Conservation (phyloP, 2,797 vertebrate species). For the Morus bassanus region DNA sequence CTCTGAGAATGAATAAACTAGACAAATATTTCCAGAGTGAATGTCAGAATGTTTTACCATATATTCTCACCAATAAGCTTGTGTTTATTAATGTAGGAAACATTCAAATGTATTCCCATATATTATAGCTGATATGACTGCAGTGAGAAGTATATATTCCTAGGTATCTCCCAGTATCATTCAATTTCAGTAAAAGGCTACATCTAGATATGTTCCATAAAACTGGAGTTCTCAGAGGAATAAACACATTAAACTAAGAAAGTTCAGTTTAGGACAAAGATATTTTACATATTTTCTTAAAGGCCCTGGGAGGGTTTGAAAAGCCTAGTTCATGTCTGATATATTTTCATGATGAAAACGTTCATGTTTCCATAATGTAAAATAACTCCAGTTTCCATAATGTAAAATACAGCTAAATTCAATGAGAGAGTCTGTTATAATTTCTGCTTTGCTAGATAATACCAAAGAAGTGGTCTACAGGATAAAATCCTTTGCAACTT, state of each 20-base stretch:
- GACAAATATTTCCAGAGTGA: slow-evolving; percentile 37
- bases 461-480: neutral
- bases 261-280: neutral
- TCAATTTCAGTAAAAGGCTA: slow-evolving; percentile 32
- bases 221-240: neutral
- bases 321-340: neutral
- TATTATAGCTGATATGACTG: neutral
- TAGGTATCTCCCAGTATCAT: neutral
- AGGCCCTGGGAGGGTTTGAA: neutral
- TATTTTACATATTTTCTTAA: neutral
- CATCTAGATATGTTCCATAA: neutral
- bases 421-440: neutral
- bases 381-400: neutral
- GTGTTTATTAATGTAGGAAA: slow-evolving; percentile 25
- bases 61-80: slow-evolving; percentile 11
- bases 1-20: neutral
- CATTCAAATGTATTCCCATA: neutral
- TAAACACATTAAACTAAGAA: neutral
- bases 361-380: neutral
- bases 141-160: neutral
- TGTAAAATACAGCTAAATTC: neutral
- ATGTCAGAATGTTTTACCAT: slow-evolving; percentile 26
- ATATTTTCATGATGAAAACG: neutral
- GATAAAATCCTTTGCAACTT: neutral
- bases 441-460: neutral